Base-by-base conservation (phyloP, 2,888 invertebrate species). In the Phyllotreta striolata region DNA sequence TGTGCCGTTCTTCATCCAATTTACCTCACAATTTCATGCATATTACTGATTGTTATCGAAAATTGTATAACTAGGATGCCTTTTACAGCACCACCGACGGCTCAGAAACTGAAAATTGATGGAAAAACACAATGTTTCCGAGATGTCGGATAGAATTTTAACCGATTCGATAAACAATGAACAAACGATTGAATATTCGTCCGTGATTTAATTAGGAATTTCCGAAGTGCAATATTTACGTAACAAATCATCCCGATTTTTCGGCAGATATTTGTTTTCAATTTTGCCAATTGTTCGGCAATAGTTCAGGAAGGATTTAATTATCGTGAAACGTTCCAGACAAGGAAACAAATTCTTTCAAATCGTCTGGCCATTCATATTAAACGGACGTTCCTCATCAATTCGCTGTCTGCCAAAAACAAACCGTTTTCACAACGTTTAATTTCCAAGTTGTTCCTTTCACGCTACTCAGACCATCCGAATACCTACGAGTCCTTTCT, bases 351-450 rank as follows among this genome's bases (percentile, higher is more conserved):
- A 49, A 49, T 49, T 35, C 47, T 49, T 49, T 49, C 49, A 49
- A 8, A 49, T 49, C 37, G 8, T 49, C 49, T 55, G 55, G 44
- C 40, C 41, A 47, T 46, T 57, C 57, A 47, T 57, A 46, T 57
- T 57, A 39, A 47, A 47, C 57, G 39, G 37, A 57, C 46, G 44
- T 47, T 57, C 37, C 46, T 57, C 57, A 46, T 57, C 46, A 47
- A 57, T 57, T 57, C 56, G 12, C 57, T 37, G 47, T 57, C 57
- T 57, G 57, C 57, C 57, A 57, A 57, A 47, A 58, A 58, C 49
- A 49, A 58, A 58, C 49, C 47, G 47, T 58, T 58, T 49, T 58
- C 58, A 40, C 58, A 49, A 58, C 49, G 40, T 58, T 58, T 58
- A 49, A 38, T 58, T 58, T 58, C 10, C 39, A 24, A 40, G 58